These are phyloP conservation scores for Balaeniceps rex DNA, from an alignment of 2,113 vertebrate genomes.

Conservation along the genomic window DNA sequence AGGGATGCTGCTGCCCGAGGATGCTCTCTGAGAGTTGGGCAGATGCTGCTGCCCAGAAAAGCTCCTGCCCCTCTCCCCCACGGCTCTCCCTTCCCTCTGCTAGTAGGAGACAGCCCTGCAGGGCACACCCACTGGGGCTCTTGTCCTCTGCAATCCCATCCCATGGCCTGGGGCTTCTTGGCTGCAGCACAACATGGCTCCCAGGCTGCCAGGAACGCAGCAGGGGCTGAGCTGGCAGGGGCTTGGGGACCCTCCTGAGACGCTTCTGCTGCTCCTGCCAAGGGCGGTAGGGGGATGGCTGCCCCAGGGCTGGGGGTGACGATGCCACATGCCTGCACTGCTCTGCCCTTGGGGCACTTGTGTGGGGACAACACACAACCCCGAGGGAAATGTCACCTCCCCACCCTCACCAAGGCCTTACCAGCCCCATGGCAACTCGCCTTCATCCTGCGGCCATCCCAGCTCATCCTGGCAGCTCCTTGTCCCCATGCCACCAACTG, in stretches of 20 bases:
- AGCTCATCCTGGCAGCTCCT: not conserved
- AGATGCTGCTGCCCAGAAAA: not conserved
- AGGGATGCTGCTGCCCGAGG: not conserved
- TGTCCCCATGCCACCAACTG: not conserved
- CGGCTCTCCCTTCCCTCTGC: not conserved
- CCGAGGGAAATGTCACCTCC: not conserved
- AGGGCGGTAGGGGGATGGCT: fast-evolving
- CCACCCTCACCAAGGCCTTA: not conserved
- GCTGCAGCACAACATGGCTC: not conserved
- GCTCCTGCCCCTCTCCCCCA: not conserved
- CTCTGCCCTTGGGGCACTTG: not conserved
- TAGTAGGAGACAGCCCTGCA: too few species aligned
- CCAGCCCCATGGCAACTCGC: fast-evolving
- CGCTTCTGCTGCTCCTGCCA: not conserved
- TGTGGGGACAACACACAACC: not conserved
- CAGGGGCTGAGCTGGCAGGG: not conserved
- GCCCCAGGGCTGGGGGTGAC: not conserved
- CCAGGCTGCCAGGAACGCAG: not conserved
- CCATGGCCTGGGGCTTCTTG: not conserved
- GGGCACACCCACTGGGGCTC: not conserved
- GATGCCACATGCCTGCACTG: not conserved
- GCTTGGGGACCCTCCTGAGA: not conserved
- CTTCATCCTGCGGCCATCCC: not conserved
- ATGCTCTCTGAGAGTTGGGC: not conserved
- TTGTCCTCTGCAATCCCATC: not conserved